A percentile compares a stretch with the other conserved stretches of the same genome.
These are phyloP conservation scores for Bergia puertoricense DNA, from an alignment of 92 coral and sea anemone species.

Conservation along the genomic window DNA sequence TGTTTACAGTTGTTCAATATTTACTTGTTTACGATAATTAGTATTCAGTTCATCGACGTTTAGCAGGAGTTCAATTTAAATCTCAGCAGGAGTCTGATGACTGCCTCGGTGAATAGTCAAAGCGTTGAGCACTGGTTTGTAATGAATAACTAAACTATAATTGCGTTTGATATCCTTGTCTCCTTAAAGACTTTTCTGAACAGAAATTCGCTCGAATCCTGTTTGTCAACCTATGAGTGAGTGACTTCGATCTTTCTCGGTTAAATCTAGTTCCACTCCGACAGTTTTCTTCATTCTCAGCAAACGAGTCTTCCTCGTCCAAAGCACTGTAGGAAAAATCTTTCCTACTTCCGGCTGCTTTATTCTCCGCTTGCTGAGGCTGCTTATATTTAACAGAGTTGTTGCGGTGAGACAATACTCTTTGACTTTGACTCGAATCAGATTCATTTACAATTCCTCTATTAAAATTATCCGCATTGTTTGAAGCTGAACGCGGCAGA, in stretches of 20 bases:
- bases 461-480: not conserved
- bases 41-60: not conserved
- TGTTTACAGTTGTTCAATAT: not conserved
- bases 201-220: not conserved
- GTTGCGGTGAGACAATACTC: not conserved
- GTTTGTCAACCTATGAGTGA: not conserved
- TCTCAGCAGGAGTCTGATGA: not conserved
- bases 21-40: not conserved
- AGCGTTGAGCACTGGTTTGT: not conserved
- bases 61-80: conserved; percentile 9
- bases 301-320: conserved; percentile 9
- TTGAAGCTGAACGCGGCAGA: no score
- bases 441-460: not conserved
- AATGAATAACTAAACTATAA: not conserved
- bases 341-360: not conserved
- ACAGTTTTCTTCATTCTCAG: not conserved
- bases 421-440: not conserved
- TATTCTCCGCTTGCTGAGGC: not conserved
- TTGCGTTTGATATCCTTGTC: conserved; percentile 14
- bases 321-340: conserved; percentile 7
- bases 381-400: not conserved
- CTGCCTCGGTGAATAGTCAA: not conserved
- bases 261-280: not conserved
- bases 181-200: conserved; percentile 7
- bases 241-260: conserved; percentile 17